Percentiles rank a stretch among this genome's conserved stretches.
These are phyloP conservation scores for Dryadula phaetusa DNA, from an alignment of 2,888 invertebrate species.

Conservation along the genomic window DNA sequence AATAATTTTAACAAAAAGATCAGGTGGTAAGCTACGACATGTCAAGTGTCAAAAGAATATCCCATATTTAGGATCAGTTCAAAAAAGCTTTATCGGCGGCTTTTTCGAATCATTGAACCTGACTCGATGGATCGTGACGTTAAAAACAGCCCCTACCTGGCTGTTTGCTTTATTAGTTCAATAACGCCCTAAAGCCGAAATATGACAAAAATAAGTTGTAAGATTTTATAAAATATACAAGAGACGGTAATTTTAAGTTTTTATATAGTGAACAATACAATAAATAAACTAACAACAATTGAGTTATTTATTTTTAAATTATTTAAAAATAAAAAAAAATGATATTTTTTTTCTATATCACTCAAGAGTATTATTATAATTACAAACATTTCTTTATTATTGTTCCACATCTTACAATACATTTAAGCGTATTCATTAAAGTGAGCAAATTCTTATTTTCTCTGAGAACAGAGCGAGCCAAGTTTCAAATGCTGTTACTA, in stretches of 20 bases:
- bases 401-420: neutral
- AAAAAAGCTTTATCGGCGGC: conserved; percentile 57
- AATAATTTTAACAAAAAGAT: conserved; percentile 33
- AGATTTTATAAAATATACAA: neutral
- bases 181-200: conserved; percentile 38
- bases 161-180: conserved; percentile 52
- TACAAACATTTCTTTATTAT: neutral
- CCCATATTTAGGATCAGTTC: conserved; percentile 51
- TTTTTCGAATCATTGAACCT: conserved; percentile 60
- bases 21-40: conserved; percentile 35
- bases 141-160: conserved; percentile 53
- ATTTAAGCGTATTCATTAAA: conserved; percentile 24
- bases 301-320: too few relatives aligned
- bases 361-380: neutral
- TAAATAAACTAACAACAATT: too few relatives aligned
- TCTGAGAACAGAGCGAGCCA: conserved; percentile 30
- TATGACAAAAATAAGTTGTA: neutral
- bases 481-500: conserved; percentile 42
- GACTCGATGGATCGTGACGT: conserved; percentile 51
- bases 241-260: neutral
- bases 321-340: too few relatives aligned
- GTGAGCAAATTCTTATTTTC: conserved; percentile 22
- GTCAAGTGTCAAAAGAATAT: conserved; percentile 55
- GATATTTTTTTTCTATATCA: neutral
- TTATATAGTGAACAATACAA: too few relatives aligned